Evolutionary conservation across 2,888 invertebrate genomes (phyloP).

Genomic region (Calameuta idolon): DNA sequence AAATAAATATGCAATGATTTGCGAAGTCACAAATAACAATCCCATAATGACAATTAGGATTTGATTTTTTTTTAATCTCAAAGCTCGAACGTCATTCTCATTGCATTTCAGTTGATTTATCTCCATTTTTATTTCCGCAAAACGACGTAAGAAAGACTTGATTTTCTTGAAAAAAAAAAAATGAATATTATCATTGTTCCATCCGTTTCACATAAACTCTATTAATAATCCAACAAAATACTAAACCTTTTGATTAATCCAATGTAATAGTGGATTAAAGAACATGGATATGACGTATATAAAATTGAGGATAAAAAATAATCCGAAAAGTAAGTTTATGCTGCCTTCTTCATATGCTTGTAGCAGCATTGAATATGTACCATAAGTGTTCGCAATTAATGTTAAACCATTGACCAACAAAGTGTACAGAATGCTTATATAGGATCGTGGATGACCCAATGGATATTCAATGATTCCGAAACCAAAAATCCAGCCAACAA

Average conservation of each 20-base stretch:
- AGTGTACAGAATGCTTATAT: constrained; percentile 1
- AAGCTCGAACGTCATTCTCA: neutral
- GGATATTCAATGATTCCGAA: constrained; percentile 26
- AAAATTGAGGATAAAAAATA: neutral
- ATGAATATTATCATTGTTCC: neutral
- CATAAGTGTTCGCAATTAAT: neutral
- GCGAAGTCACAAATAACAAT: neutral
- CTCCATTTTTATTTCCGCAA: neutral
- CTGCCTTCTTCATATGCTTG: neutral
- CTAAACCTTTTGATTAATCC: neutral
- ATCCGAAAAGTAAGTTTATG: neutral
- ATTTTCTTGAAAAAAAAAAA: neutral
- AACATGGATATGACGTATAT: accelerated
- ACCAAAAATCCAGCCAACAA: constrained; percentile 29
- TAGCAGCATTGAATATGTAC: neutral
- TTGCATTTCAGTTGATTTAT: neutral
- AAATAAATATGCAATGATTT: neutral
- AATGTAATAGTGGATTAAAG: neutral
- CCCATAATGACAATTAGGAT: neutral
- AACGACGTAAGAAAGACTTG: neutral
- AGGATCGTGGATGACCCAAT: neutral
- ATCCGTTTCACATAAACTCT: neutral
- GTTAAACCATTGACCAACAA: neutral
- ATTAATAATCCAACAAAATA: neutral
- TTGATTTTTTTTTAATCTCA: neutral